Base-by-base conservation (phyloP, 2,797 vertebrate genomes). In the Pygocentrus nattereri region DNA sequence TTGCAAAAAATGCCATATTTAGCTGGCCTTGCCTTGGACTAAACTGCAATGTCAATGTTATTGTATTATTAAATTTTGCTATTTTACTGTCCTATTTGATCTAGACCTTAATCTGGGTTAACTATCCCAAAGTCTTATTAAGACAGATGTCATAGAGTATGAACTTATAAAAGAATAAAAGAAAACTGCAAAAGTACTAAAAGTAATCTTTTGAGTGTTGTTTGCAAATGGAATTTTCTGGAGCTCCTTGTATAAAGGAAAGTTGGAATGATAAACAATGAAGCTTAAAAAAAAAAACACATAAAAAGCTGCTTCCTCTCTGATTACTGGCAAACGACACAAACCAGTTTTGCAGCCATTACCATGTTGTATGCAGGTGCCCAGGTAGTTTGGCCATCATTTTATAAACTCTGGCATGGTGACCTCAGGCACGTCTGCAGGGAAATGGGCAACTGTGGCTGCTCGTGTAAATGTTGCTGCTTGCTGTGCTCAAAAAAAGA, bases 371-470 rank as follows among this genome's bases (percentile, higher is more conserved):
- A 11, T 62, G 6, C 15, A 25, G 56, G 27, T 25, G 34, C 2
- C 23, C 7, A 47, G 25, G 27, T 12, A 5, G 69, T 23, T 30
- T 13, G 30, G 19, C 8, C 41, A 64, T 25, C 12, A 54, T 30
- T 74, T 41, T 18, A 25, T 23, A 21, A 0, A 18, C n/a, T n/a
- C 68, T 7, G 69, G 56, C 59, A 76, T 34, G 75, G 50, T 74
- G 18, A 30, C n/a, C 49, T 64, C 52, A 61, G 49, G 31, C 21
- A 75, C 21, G 18, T 38, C 56, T 23, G 59, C 25, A n/a, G 31
- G 44, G 81, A 73, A 16, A 87, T 87, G 85, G 83, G 85, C 23
- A 87, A 85, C 44, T 73, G 15, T 69, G 1, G 13, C 31, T 75
- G 70, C 56, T 47, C 41, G 13, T 78, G 50, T 76, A 44, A 76